Base-by-base conservation (phyloP, 2,797 vertebrate genomes). In the Hippopotamyrus pictus region DNA sequence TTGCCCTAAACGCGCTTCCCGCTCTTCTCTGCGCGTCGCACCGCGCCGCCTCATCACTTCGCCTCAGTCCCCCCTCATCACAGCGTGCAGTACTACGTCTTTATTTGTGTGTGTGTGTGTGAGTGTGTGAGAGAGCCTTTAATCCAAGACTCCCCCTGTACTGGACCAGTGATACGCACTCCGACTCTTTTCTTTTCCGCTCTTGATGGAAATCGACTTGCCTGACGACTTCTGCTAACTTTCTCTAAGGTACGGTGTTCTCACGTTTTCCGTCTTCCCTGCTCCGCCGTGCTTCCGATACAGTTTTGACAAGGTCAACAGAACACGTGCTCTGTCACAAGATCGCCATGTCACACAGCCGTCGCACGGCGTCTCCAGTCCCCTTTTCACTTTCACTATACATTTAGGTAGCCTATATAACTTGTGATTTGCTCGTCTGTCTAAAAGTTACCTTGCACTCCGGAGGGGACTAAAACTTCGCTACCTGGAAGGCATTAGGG, bases 1-100 rank as follows among this genome's bases (percentile, higher is more conserved):
- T 19, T n/a, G 48, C 86, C 48, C 14, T 89, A 19, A 87, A 88
- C 89, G 14, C 50, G 9, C 46, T 41, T 19, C 51, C 19, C 41
- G 3, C 11, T 19, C 69, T 76, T 76, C 69, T 76, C 14, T 76
- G 33, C 69, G 12, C 33, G 69, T 41, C 69, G 76, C 48, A 44
- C 17, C 41, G 37, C 59, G 57, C 76, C 8, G 44, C 82, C 79
- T 85, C 88, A 88, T 90, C 53, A 41, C 48, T 87, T 46, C 82
- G 90, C 90, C 46, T 90, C 92, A 92, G 90, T 92, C 91, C 91
- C 90, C 94, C 91, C 22, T 76, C 69, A 76, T 76, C 91, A 90
- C 73, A 51, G 62, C 76, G 33, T 76, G 44, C 48, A n/a, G 48
- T 46, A 48, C 83, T 46, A 48, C 83, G 83, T 46, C 9, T 19